phyloP scores from a whole-genome alignment of 30 jellyfish, hydroid and myxozoan species.

The Pseudorhiza aurosa region DNA sequence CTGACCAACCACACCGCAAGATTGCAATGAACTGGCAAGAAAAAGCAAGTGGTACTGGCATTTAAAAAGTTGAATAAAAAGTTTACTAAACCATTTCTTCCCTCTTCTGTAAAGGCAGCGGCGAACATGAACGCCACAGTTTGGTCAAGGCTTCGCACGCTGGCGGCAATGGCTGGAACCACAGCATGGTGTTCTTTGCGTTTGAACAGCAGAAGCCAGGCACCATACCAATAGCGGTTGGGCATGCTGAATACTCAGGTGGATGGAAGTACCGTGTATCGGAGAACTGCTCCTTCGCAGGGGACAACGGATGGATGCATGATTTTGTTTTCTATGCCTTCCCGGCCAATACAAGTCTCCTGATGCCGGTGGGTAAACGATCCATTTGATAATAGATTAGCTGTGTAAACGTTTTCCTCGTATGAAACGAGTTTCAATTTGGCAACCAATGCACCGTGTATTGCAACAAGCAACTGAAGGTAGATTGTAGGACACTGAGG shows the following conservation, averaged over 20 bases:
- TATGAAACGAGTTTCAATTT: no score
- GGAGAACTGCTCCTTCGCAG: slow-evolving; percentile 48
- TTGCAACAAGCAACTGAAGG: no score
- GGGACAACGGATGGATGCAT: slow-evolving; percentile 66
- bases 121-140: slow-evolving; percentile 39
- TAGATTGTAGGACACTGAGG: no score
- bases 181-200: slow-evolving; percentile 25
- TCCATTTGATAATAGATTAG: no score
- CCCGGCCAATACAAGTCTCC: slow-evolving; percentile 38
- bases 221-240: slow-evolving; percentile 69
- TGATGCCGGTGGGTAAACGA: slow-evolving; percentile 18
- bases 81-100: no score
- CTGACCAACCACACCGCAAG: no score
- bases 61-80: no score
- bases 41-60: no score
- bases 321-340: slow-evolving; percentile 57
- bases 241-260: slow-evolving; percentile 53
- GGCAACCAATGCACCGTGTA: no score
- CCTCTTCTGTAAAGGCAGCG: slow-evolving; percentile 11
- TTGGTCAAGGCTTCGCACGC: slow-evolving; percentile 12
- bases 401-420: no score
- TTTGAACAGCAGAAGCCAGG: slow-evolving; percentile 44
- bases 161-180: slow-evolving; percentile 50
- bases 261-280: slow-evolving; percentile 53
- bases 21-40: no score